Evolutionary conservation across 2,113 vertebrate species (phyloP).

Genomic region (Zosterops pallidus): DNA sequence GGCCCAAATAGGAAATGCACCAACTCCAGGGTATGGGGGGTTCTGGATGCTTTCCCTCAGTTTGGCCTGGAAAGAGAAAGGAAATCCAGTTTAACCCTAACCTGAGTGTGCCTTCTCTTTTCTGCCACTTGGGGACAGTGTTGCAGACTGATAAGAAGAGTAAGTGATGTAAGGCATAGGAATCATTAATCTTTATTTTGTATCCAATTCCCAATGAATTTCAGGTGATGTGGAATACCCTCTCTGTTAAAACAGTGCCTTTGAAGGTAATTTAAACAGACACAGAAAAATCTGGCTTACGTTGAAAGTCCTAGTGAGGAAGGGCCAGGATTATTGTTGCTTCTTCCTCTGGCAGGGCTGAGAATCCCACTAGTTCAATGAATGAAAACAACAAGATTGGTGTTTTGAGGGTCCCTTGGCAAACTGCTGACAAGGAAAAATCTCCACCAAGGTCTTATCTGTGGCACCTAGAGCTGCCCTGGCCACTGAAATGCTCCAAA

Average conservation of each 20-base stretch:
- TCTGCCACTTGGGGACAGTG: not conserved
- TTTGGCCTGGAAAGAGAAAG: constrained; percentile 80
- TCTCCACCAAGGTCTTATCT: not conserved
- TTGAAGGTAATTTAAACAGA: not conserved
- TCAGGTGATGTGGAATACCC: not conserved
- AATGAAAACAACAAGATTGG: not conserved
- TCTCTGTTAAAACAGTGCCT: not conserved
- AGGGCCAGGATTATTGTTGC: not conserved
- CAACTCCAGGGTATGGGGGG: constrained; percentile 86
- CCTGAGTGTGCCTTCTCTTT: not conserved
- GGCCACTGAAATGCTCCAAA: not conserved
- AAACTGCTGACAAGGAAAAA: not conserved
- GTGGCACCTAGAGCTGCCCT: not conserved
- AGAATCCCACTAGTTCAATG: not conserved
- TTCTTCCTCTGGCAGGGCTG: not conserved
- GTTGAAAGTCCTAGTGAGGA: not conserved
- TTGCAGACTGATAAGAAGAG: not conserved
- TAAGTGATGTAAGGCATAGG: too few species aligned
- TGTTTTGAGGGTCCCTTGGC: not conserved
- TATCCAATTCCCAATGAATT: not conserved
- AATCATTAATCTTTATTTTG: not conserved
- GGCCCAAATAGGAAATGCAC: constrained; percentile 93
- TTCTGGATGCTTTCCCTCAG: constrained; percentile 93
- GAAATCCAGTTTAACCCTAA: not conserved
- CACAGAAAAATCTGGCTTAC: not conserved